Evolutionary conservation across 2,888 invertebrate genomes (phyloP).

Genomic region (Himalopsyche tibetana): DNA sequence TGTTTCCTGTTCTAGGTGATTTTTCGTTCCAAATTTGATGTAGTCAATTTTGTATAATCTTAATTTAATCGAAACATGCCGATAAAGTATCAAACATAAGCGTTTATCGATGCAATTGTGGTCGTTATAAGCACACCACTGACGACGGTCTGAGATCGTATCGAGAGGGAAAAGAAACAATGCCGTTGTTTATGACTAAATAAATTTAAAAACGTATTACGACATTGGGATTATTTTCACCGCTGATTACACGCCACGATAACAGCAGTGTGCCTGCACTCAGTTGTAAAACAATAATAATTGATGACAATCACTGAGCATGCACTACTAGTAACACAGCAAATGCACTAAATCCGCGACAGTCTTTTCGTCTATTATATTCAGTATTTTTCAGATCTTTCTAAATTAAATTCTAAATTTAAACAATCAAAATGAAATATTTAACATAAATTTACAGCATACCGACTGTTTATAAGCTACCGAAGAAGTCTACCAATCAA

Average conservation of each 20-base stretch:
- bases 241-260: conserved; percentile 19
- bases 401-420: too few relatives aligned
- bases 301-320: conserved; percentile 9
- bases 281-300: conserved; percentile 28
- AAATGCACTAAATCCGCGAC: background rate
- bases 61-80: too few relatives aligned
- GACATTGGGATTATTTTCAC: conserved; percentile 34
- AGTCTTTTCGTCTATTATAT: background rate
- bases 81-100: too few relatives aligned
- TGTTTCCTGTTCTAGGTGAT: too few relatives aligned
- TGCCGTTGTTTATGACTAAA: conserved; percentile 34
- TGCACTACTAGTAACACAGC: background rate
- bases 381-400: too few relatives aligned
- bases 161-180: conserved; percentile 30
- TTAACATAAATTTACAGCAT: too few relatives aligned
- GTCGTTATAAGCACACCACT: background rate
- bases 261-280: conserved; percentile 4
- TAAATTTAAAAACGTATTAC: conserved; percentile 34
- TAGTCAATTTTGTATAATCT: too few relatives aligned
- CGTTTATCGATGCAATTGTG: too few relatives aligned
- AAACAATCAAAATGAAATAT: too few relatives aligned
- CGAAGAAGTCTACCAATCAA: too few relatives aligned
- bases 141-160: background rate
- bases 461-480: too few relatives aligned
- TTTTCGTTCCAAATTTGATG: too few relatives aligned